These are phyloP conservation scores for Panagrolaimus sp. DNA, from an alignment of 1,140 invertebrate genomes.

Conservation along the genomic window DNA sequence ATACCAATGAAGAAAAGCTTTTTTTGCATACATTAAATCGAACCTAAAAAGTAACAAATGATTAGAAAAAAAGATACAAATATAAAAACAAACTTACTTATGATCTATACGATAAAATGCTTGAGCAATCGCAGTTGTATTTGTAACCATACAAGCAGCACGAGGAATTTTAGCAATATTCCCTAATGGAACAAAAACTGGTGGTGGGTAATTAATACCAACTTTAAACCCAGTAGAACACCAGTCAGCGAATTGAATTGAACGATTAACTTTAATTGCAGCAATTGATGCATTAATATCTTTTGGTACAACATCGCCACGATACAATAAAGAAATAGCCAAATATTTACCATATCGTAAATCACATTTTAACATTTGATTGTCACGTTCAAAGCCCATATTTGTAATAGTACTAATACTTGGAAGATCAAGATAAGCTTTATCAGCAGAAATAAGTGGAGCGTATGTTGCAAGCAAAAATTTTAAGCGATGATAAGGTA, in stretches of 20 bases:
- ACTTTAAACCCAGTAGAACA: constrained; percentile 69
- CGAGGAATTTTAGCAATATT: too few relatives aligned
- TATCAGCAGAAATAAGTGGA: constrained; percentile 57
- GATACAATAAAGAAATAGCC: constrained; percentile 73
- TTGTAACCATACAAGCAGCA: too few relatives aligned
- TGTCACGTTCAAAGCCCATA: constrained; percentile 79
- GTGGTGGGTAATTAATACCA: constrained; percentile 54
- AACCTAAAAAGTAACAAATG: too few relatives aligned
- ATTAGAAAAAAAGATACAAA: too few relatives aligned
- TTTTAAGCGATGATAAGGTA: constrained; percentile 69
- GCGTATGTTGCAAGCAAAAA: constrained; percentile 63
- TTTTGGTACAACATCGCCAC: constrained; percentile 72
- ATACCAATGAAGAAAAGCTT: too few relatives aligned
- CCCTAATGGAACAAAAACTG: constrained; percentile 3
- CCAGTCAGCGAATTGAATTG: constrained; percentile 83
- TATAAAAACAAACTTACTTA: too few relatives aligned
- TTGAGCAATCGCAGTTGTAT: too few relatives aligned
- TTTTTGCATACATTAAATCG: too few relatives aligned
- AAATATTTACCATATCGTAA: constrained; percentile 81
- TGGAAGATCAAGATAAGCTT: constrained; percentile 56
- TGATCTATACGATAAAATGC: too few relatives aligned
- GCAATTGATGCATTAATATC: constrained; percentile 77
- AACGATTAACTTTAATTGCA: constrained; percentile 74
- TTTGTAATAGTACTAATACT: constrained; percentile 76
- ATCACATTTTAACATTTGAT: constrained; percentile 86